A percentile compares a stretch with the other conserved stretches of the same genome.
Conservation (phyloP, 2,113 vertebrate genomes). For the Xiphorhynchus elegans region DNA sequence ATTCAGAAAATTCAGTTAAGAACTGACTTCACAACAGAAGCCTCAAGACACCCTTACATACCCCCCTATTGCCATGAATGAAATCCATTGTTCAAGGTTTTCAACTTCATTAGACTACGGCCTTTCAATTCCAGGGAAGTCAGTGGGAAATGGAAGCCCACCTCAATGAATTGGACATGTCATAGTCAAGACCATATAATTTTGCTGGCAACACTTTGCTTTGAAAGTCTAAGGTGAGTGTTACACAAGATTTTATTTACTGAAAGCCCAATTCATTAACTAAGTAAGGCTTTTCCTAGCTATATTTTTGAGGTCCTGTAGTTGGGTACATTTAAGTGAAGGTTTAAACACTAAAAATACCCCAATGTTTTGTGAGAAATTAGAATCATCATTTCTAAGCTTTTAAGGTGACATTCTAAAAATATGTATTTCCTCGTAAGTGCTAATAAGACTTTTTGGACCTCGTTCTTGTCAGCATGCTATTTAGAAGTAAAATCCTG, state of each 20-base stretch:
- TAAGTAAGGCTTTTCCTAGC: not conserved
- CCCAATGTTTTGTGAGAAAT: not conserved
- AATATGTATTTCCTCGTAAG: not conserved
- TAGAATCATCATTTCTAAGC: not conserved
- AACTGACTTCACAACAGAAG: not conserved
- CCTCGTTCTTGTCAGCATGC: conserved; percentile 28
- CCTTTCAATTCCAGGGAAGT: not conserved
- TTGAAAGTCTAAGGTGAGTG: not conserved
- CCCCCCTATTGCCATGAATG: not conserved
- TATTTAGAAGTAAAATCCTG: conserved; percentile 45
- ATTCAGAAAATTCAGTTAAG: not conserved
- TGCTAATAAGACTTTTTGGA: not conserved
- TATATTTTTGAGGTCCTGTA: not conserved
- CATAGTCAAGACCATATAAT: not conserved
- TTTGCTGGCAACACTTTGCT: not conserved
- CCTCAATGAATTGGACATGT: not conserved
- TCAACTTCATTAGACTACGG: not conserved
- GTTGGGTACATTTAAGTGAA: not conserved
- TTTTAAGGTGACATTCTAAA: not conserved
- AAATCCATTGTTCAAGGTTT: not conserved
- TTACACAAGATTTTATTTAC: not conserved
- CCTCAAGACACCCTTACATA: not conserved
- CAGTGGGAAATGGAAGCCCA: not conserved
- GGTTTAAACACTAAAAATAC: not conserved
- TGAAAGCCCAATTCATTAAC: not conserved